A percentile compares a stretch with the other conserved stretches of the same genome.
Conservation (phyloP, 2,797 vertebrate species). For the Xyrichtys novacula region DNA sequence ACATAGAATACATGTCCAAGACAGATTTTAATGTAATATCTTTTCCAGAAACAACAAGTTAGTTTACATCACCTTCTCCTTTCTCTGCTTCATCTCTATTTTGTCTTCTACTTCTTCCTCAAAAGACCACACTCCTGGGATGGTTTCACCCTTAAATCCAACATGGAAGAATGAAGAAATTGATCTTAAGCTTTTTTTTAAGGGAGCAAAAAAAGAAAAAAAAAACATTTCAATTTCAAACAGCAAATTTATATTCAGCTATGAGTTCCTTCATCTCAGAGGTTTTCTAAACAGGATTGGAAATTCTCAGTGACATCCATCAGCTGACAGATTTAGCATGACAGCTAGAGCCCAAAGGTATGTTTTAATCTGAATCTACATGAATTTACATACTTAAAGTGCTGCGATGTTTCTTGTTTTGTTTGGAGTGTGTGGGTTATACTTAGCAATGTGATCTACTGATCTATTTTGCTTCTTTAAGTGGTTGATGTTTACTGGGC, state of each 20-base stretch:
- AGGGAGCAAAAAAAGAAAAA: not conserved
- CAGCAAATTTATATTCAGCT: slow-evolving; percentile 5
- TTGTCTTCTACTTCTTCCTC: not conserved
- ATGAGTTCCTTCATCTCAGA: not conserved
- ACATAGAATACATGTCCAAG: slow-evolving; percentile 12
- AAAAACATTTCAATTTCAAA: not conserved
- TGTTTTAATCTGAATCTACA: slow-evolving; percentile 44
- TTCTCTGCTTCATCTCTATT: not conserved
- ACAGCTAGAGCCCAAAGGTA: slow-evolving; percentile 26
- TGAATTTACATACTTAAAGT: slow-evolving; percentile 42
- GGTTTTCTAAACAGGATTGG: slow-evolving; percentile 20
- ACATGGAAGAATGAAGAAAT: not conserved
- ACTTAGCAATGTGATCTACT: slow-evolving; percentile 34
- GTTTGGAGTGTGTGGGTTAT: slow-evolving; percentile 7
- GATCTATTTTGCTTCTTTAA: slow-evolving; percentile 19
- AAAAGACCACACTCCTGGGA: not conserved
- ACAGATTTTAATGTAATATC: not conserved
- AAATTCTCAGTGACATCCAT: slow-evolving; percentile 22
- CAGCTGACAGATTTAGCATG: slow-evolving; percentile 44
- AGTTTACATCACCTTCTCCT: not conserved
- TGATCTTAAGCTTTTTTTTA: slow-evolving; percentile 8
- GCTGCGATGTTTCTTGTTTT: slow-evolving; percentile 6
- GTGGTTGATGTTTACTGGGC: not conserved
- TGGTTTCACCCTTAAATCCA: slow-evolving; percentile 8
- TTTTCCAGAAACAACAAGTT: not conserved